Evolutionary conservation across 2,113 vertebrate genomes (phyloP).

Genomic region (Aldabrachelys gigantea): DNA sequence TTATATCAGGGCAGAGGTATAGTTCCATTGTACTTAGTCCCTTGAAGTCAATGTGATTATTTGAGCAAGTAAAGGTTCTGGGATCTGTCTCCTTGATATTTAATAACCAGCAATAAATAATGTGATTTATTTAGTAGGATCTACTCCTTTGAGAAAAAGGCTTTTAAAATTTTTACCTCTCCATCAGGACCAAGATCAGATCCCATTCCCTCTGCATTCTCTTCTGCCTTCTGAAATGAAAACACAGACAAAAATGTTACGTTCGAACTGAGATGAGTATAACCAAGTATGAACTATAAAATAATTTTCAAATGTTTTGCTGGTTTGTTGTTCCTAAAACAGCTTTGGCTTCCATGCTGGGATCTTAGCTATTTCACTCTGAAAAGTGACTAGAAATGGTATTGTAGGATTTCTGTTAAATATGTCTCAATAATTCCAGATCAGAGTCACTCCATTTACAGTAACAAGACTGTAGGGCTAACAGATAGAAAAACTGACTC

Average conservation of each 20-base stretch:
- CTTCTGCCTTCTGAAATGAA: slow-evolving; percentile 88
- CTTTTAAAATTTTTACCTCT: slow-evolving; percentile 83
- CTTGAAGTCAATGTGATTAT: not conserved
- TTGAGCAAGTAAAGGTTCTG: not conserved
- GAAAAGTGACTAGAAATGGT: not conserved
- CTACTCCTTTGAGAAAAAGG: not conserved
- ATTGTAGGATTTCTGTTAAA: not conserved
- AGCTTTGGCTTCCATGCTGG: not conserved
- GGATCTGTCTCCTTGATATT: not conserved
- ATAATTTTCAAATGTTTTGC: not conserved
- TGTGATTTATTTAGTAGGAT: not conserved
- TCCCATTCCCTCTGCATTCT: slow-evolving; percentile 89
- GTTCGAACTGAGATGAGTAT: not conserved
- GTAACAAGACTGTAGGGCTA: not conserved
- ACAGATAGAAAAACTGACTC: not conserved
- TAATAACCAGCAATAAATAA: not conserved
- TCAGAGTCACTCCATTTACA: not conserved
- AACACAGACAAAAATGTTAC: not conserved
- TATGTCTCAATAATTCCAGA: not conserved
- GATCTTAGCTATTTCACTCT: not conserved
- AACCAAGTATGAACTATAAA: not conserved
- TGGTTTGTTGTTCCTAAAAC: not conserved
- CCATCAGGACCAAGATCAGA: slow-evolving; percentile 93
- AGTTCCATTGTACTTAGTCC: not conserved
- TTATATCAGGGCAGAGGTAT: too few species aligned